Percentiles rank a stretch among this genome's conserved stretches.
phyloP scores from a whole-genome alignment of 2,797 vertebrate species.

The Borostomias antarcticus region DNA sequence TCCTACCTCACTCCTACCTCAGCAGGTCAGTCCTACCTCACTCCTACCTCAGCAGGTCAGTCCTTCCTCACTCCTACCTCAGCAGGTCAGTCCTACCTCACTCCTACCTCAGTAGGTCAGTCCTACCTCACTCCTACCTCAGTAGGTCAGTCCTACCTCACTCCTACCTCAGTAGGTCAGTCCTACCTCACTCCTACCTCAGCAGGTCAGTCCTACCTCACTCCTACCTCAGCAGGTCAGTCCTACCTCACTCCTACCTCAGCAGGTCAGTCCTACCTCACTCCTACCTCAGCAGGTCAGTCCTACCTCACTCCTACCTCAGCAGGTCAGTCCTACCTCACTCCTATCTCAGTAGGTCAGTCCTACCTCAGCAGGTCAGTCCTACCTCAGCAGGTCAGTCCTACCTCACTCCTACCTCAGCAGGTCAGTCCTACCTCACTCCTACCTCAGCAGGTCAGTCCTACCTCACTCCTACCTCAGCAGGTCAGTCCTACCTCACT shows the following conservation, averaged over 20 bases:
- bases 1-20: not conserved
- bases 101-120: conserved; percentile 36
- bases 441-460: too few relatives aligned
- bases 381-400: too few relatives aligned
- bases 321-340: not conserved
- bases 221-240: not conserved
- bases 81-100: conserved; percentile 59
- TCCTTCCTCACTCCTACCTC: conserved; percentile 37
- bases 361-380: too few relatives aligned
- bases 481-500: too few relatives aligned
- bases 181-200: not conserved
- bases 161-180: not conserved
- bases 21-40: not conserved
- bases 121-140: conserved; percentile 21
- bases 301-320: not conserved
- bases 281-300: not conserved
- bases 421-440: too few relatives aligned
- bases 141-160: conserved; percentile 30
- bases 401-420: too few relatives aligned
- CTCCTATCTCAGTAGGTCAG: too few relatives aligned
- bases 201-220: not conserved
- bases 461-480: too few relatives aligned
- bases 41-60: not conserved
- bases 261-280: not conserved
- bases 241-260: not conserved